Evolutionary conservation across 2,113 vertebrate genomes (phyloP), one percentile per base, ranked within the genome.

Genomic region (Charina bottae): DNA sequence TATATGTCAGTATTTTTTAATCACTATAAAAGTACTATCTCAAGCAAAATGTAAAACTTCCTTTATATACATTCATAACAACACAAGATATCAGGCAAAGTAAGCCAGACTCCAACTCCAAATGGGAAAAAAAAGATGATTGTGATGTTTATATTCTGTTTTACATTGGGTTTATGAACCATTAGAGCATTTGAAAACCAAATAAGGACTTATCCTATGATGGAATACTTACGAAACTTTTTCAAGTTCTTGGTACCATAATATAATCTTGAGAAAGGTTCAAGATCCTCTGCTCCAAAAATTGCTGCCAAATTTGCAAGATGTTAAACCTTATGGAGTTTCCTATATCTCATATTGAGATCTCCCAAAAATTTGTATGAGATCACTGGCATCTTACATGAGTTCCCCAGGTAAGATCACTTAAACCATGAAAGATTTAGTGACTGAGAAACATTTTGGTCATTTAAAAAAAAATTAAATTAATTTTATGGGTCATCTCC

Each of bases 1-100:
- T 49, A 64, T 86, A 23, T 28, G 28, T 23, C 88, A 68, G 83
- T 54, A 42, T 15, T 88, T 13, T 64, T 56, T n/a, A 15, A 8
- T 92, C 24, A 33, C 23, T 42, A 13, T 9, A 8, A 90, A 0
- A 91, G 1, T 4, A 90, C 6, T 15, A 17, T 28, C 11, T 68
- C 83, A 28, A 90, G 87, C 59, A 8, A 90, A 54, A 91, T 8
- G 64, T 2, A 21, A 17, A 37, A 37, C 28, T 28, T 68, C 23
- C 21, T 26, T 8, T 64, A 23, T 17, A 3, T 28, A 72, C 11
- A n/a, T 10, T 28, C 28, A 68, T 85, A 0, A 49, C 58, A 93
- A 37, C 55, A 72, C 2, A 53, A 54, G 1, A 85, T 37, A 13
- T 19, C 0, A 0, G 0, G 19, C 37, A 0, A 54, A 56, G 17